These are phyloP conservation scores for Musca vetustissima DNA, from an alignment of 1,140 invertebrate species.

Conservation along the genomic window DNA sequence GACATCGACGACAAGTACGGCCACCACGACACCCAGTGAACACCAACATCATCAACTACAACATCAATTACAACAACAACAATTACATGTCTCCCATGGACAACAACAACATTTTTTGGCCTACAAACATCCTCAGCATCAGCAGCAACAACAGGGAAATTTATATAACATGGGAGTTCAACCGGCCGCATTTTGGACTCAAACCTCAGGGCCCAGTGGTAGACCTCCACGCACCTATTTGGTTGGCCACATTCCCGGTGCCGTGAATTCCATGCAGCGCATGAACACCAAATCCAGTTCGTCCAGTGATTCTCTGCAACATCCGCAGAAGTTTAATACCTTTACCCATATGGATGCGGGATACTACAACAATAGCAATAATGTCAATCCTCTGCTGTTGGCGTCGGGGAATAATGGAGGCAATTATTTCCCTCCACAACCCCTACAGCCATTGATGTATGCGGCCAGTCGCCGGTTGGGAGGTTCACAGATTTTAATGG, in stretches of 20 bases:
- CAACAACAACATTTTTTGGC: slow-evolving; percentile 27
- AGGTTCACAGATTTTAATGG: slow-evolving; percentile 48
- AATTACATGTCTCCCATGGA: slow-evolving; percentile 27
- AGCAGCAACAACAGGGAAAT: too few relatives aligned
- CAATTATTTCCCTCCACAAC: slow-evolving; percentile 10
- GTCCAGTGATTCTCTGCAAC: slow-evolving; percentile 51
- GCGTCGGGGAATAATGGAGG: neutral
- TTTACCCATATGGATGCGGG: slow-evolving; percentile 45
- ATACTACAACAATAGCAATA: slow-evolving; percentile 20
- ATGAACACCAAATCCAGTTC: slow-evolving; percentile 53
- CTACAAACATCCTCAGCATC: slow-evolving; percentile 17
- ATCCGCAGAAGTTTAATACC: slow-evolving; percentile 43
- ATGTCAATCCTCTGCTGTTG: neutral
- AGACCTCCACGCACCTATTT: slow-evolving; percentile 12
- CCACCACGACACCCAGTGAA: slow-evolving; percentile 18
- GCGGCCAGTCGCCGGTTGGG: slow-evolving; percentile 48
- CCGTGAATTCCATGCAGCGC: slow-evolving; percentile 34
- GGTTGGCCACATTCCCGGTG: neutral
- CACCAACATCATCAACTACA: slow-evolving; percentile 10
- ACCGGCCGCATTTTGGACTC: neutral
- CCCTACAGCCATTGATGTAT: slow-evolving; percentile 46
- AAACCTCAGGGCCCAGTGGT: neutral
- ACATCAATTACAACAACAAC: slow-evolving; percentile 22
- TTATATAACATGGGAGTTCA: neutral
- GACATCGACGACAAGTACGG: neutral